Evolutionary conservation across 2,888 invertebrate genomes (phyloP).

Genomic region (Smittia sp.): DNA sequence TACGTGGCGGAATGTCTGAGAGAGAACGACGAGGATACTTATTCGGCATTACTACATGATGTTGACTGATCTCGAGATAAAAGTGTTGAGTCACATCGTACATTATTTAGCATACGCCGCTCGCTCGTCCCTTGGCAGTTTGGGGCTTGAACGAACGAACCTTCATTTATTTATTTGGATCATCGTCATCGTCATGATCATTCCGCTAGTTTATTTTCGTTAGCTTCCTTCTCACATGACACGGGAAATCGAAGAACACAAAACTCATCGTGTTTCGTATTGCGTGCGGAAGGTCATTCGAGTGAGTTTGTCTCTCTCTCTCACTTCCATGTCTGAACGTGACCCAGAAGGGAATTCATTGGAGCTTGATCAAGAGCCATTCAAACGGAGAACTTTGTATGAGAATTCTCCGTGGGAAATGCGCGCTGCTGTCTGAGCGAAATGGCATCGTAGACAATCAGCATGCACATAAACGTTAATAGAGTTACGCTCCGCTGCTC

Average conservation of each 20-base stretch:
- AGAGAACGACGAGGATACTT: neutral
- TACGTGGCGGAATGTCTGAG: slow-evolving; percentile 19
- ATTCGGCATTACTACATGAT: neutral
- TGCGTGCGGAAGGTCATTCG: too few relatives aligned
- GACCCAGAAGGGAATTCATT: too few relatives aligned
- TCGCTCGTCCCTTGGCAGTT: too few relatives aligned
- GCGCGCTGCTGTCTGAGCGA: too few relatives aligned
- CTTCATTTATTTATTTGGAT: slow-evolving; percentile 21
- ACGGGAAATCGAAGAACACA: neutral
- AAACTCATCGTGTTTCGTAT: too few relatives aligned
- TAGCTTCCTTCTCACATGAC: neutral
- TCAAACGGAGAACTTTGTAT: too few relatives aligned
- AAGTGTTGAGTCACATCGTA: slow-evolving; percentile 25
- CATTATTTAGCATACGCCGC: slow-evolving; percentile 10
- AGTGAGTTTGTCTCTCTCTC: too few relatives aligned
- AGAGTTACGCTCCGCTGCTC: neutral
- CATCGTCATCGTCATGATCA: neutral
- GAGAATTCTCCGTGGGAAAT: too few relatives aligned
- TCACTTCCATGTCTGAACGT: too few relatives aligned
- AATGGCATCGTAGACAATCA: neutral
- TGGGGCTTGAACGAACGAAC: too few relatives aligned
- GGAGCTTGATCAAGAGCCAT: too few relatives aligned
- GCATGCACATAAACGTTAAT: neutral
- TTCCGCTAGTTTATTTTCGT: slow-evolving; percentile 1
- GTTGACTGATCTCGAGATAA: neutral